Conservation (phyloP, 2,797 vertebrate species). For the Delichon dasypus region DNA sequence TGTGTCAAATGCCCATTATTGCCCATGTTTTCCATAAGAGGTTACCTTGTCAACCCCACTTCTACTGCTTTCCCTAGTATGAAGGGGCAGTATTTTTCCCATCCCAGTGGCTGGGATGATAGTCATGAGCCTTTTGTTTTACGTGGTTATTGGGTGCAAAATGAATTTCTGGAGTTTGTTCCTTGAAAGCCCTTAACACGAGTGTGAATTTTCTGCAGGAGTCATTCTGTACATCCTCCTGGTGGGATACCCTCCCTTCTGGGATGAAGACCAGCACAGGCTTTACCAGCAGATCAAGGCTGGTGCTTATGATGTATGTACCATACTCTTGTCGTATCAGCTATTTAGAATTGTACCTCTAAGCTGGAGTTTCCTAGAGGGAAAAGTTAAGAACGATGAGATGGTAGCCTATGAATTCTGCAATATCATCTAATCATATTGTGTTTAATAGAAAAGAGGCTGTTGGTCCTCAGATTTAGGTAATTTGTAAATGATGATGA, state of each 20-base stretch:
- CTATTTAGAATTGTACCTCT: neutral
- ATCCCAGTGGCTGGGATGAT: neutral
- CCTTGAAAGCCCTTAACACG: conserved; percentile 34
- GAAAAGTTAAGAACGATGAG: neutral
- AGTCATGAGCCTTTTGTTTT: neutral
- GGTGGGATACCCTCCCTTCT: conserved; percentile 97
- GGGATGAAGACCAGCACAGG: conserved; percentile 97
- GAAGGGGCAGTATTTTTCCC: neutral
- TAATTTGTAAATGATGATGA: neutral
- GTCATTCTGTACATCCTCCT: conserved; percentile 97
- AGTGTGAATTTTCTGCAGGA: conserved; percentile 74
- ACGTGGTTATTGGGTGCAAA: neutral
- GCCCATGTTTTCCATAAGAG: neutral
- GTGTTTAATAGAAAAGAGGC: neutral
- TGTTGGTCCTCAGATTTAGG: neutral
- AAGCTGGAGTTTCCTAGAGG: neutral
- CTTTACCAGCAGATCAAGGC: conserved; percentile 98
- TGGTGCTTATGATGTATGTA: conserved; percentile 93
- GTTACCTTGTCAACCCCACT: neutral
- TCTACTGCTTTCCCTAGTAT: neutral
- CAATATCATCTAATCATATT: neutral
- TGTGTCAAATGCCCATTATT: neutral
- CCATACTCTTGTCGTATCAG: neutral
- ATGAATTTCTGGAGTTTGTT: neutral
- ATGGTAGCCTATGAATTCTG: neutral